phyloP scores from a whole-genome alignment of 2,888 invertebrate genomes.

The Apeira syringaria region DNA sequence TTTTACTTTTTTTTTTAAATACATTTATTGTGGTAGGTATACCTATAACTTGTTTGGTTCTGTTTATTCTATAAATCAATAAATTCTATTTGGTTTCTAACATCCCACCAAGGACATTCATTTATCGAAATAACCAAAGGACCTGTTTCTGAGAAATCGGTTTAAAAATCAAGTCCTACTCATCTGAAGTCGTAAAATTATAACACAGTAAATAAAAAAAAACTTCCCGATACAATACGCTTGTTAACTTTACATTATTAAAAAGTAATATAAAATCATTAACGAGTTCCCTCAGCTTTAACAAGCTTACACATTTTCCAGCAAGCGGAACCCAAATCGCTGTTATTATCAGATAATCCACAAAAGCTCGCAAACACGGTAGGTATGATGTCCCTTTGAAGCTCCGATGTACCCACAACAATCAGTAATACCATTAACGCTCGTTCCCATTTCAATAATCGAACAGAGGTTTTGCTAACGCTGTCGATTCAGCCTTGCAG shows the following conservation, averaged over 20 bases:
- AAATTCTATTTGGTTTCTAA: too few species aligned
- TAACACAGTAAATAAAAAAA: too few species aligned
- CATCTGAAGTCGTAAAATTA: too few species aligned
- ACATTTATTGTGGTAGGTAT: too few species aligned
- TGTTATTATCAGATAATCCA: conserved; percentile 22
- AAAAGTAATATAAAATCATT: conserved; percentile 14
- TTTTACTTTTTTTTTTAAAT: too few species aligned
- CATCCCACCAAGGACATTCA: too few species aligned
- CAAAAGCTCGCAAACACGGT: conserved; percentile 25
- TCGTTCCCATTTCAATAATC: conserved; percentile 41
- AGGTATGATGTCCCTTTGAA: conserved; percentile 16
- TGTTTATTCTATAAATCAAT: too few species aligned
- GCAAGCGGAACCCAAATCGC: conserved; percentile 13
- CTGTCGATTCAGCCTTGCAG: conserved; percentile 18
- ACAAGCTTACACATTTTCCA: conserved; percentile 13
- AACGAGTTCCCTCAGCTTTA: conserved; percentile 8
- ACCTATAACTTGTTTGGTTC: too few species aligned
- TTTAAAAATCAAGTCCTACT: too few species aligned
- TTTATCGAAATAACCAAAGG: too few species aligned
- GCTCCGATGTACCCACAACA: conserved; percentile 26
- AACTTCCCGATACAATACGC: too few species aligned
- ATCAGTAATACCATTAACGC: conserved; percentile 38
- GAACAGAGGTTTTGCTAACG: conserved; percentile 40
- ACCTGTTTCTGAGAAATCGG: too few species aligned
- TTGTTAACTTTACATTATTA: not conserved